phyloP scores from a whole-genome alignment of 2,113 vertebrate species.

The Nanger granti region DNA sequence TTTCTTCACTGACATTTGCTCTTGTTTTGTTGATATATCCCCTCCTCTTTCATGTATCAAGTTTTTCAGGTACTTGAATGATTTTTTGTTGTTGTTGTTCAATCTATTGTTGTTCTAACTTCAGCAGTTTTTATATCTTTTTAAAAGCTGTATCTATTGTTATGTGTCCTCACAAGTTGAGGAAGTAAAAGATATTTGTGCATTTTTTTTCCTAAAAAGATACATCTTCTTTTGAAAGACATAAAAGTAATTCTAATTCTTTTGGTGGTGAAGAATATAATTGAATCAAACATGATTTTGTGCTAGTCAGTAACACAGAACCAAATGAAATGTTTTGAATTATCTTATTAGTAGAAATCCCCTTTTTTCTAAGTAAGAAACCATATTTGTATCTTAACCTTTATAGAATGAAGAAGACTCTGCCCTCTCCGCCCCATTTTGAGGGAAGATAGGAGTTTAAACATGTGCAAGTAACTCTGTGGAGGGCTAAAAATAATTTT shows the following conservation, averaged over 20 bases:
- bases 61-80: background rate
- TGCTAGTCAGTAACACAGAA: background rate
- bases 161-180: background rate
- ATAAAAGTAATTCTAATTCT: background rate
- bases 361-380: background rate
- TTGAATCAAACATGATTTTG: background rate
- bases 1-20: background rate
- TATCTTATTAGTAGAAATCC: background rate
- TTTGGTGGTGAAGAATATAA: background rate
- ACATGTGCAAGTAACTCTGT: background rate
- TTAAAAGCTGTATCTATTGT: background rate
- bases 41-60: background rate
- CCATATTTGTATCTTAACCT: background rate
- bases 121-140: background rate
- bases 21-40: background rate
- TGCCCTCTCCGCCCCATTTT: accelerated
- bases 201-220: background rate
- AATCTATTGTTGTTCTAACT: background rate
- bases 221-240: background rate
- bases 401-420: background rate
- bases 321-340: background rate
- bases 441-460: background rate
- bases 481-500: background rate
- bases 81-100: background rate
- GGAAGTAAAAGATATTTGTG: background rate